Conservation (phyloP, 2,888 invertebrate genomes). For the Mythimna albipuncta region DNA sequence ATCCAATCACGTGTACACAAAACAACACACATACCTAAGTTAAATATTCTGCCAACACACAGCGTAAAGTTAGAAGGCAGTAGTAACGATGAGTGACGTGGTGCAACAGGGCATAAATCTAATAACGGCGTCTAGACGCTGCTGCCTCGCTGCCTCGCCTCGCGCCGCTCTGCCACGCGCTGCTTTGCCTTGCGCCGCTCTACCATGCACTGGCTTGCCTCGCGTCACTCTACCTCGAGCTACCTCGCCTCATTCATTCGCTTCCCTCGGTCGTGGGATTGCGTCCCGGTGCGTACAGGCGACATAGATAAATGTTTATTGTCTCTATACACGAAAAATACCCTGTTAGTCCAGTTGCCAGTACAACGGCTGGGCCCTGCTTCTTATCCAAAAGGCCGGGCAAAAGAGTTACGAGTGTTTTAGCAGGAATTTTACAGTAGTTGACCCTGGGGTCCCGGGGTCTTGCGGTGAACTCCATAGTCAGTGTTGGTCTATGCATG, state of each 20-base stretch:
- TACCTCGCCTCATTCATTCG: background rate
- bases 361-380: background rate
- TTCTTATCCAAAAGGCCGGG: background rate
- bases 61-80: conserved; percentile 12
- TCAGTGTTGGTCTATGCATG: too few relatives aligned
- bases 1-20: background rate
- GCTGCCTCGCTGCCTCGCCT: conserved; percentile 16
- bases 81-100: conserved; percentile 37
- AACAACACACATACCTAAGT: background rate
- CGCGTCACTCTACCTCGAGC: background rate
- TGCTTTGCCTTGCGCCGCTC: background rate
- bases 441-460: too few relatives aligned
- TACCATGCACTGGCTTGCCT: background rate
- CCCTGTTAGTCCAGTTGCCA: background rate
- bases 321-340: background rate
- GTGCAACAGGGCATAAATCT: conserved; percentile 30
- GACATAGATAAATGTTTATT: background rate
- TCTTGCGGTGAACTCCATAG: too few relatives aligned
- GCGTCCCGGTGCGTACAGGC: background rate
- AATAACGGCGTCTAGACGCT: conserved; percentile 43
- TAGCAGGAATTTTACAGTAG: too few relatives aligned
- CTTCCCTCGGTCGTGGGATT: background rate
- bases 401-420: background rate
- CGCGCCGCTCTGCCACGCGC: background rate
- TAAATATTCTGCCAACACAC: background rate